Base-by-base conservation (phyloP, 2,797 vertebrate species). In the Calcarius lapponicus region DNA sequence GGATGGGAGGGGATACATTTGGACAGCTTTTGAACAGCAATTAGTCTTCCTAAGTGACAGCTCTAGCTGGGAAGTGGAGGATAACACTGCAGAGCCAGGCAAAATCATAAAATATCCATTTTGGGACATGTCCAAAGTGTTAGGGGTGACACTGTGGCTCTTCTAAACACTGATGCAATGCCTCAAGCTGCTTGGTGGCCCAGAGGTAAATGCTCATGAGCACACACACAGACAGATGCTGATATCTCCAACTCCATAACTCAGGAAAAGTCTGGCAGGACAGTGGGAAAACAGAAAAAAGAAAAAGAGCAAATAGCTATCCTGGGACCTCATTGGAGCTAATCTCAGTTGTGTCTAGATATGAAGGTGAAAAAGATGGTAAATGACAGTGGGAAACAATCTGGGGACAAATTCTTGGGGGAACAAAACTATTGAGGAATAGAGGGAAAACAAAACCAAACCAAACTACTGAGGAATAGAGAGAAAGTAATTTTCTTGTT, bases 41-140 rank as follows among this genome's bases (percentile, higher is more conserved):
- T 90, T 86, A 81, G 58, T 81, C 95, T 92, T 65, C 19, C 51
- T 42, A 66, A 90, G 78, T 82, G 83, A 88, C 70, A 90, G 86
- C 70, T 92, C 66, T 79, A 51, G 82, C 48, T 93, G 80, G 31
- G 76, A 92, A 88, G 73, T 50, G 3, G 2, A 92, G 82, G 58
- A 36, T 60, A 93, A 84, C 2, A 15, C 42, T 29, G 43, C 3
- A 65, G 29, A 90, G 43, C 36, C 48, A 48, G 36, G 86, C 79
- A 84, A 62, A 94, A 73, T 70, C 6, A 3, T 78, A 65, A 84
- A 90, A 88, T 62, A 86, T 42, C 80, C 56, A 24, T 38, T 75
- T 11, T 84, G 93, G 83, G 64, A 34, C 11, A 12, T 14, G 34
- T 53, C 86, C 76, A 58, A 40, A 74, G 70, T 26, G 51, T 47